Percentiles rank a stretch among this genome's conserved stretches.
phyloP scores from a whole-genome alignment of 2,888 invertebrate genomes.

The Linnaemya tessellans region DNA sequence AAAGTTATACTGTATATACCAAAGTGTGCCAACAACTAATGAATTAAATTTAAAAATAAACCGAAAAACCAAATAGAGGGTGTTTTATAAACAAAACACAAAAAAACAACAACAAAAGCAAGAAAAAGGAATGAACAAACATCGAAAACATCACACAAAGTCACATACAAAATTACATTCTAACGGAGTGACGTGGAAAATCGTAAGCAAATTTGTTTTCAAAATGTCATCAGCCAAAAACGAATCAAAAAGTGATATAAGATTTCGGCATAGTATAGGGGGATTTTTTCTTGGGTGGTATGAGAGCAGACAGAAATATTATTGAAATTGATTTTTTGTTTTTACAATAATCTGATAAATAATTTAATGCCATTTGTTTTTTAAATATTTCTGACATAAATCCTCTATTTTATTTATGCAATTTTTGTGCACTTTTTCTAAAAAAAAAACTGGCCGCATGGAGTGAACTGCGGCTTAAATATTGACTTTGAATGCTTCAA shows the following conservation, averaged over 20 bases:
- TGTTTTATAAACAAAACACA: constrained; percentile 40
- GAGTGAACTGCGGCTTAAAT: too few species aligned
- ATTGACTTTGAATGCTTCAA: too few species aligned
- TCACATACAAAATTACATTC: background rate
- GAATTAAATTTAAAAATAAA: constrained; percentile 56
- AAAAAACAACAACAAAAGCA: background rate
- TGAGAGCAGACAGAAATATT: too few species aligned
- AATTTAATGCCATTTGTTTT: too few species aligned
- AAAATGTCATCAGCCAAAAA: background rate
- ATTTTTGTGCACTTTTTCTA: too few species aligned
- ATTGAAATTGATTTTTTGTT: too few species aligned
- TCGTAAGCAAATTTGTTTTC: background rate
- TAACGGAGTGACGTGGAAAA: constrained; percentile 9
- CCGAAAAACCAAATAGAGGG: constrained; percentile 31
- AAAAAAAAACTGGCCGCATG: too few species aligned
- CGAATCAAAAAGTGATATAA: background rate
- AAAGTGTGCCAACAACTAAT: constrained; percentile 24
- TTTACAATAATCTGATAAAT: too few species aligned
- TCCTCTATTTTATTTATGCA: too few species aligned
- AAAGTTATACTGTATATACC: background rate
- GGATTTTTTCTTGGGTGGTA: too few species aligned
- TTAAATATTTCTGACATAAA: too few species aligned
- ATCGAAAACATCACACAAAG: too few species aligned
- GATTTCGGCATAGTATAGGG: background rate
- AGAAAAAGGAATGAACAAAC: background rate